Evolutionary conservation across 2,113 vertebrate species (phyloP), one percentile per base, ranked within the genome.

Genomic region (Cololabis saira): DNA sequence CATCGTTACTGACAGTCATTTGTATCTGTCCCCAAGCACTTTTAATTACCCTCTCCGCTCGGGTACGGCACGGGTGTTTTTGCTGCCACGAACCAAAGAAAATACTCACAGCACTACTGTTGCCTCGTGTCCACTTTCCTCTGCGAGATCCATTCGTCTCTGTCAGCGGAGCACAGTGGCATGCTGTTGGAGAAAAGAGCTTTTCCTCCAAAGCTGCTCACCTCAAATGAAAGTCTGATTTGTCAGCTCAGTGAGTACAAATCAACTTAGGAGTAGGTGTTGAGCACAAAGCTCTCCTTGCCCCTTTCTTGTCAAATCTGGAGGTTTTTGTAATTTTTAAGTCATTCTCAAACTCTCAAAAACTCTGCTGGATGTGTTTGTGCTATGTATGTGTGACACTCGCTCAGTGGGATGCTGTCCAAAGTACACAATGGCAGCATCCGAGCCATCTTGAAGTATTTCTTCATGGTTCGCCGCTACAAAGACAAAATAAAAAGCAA

Each of bases 21-120:
- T 82, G 80, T 71, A 78, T 75, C 72, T 49, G 70, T 81, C 78
- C 77, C 76, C 37, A 18, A 8, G 15, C 78, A 67, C 56, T 55
- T 85, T 74, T 84, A 81, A 86, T 84, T 83, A 81, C 56, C 22
- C 15, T 16, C 69, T 51, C 54, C 7, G 2, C 61, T 40, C 62
- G 12, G 12, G 0, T 33, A 48, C 44, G 16, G 56, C 53, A 57
- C 54, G 67, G 75, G 9, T 50, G 74, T 67, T 87, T 86, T 86
- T 83, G 79, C 78, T 81, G 57, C 85, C 30, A 53, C 19, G 78
- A 59, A 80, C 74, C 86, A 90, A 91, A 51, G 76, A 83, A 91
- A 91, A 90, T 61, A 88, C 89, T 78, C 84, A 12, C 33, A 54
- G 55, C 43, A 13, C 47, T 84, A 72, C 84, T 83, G 76, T 78